A percentile compares a stretch with the other conserved stretches of the same genome.
Conservation (phyloP, 2,888 invertebrate species). For the Xestia sexstrigata region DNA sequence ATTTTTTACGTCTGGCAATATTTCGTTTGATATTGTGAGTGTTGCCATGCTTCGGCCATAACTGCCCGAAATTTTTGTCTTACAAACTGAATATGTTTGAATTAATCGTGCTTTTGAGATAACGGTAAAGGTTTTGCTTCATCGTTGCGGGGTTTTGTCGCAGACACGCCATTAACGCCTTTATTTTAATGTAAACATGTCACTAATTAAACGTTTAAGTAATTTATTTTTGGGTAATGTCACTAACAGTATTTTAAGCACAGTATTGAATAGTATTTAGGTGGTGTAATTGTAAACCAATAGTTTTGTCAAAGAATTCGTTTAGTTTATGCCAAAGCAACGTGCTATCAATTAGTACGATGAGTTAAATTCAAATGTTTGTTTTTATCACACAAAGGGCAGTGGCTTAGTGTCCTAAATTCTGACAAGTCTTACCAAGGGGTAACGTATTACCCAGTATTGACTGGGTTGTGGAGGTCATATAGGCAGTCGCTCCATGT, state of each 20-base stretch:
- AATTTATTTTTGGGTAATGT: constrained; percentile 19
- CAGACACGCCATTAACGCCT: constrained; percentile 46
- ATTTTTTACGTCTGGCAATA: constrained; percentile 30
- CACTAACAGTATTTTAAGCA: constrained; percentile 35
- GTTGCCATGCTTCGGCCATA: constrained; percentile 7
- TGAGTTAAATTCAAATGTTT: neutral
- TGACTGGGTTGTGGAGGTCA: no score
- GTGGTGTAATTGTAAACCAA: neutral
- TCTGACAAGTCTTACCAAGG: no score
- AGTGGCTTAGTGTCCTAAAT: neutral
- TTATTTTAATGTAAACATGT: constrained; percentile 12
- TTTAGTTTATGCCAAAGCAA: neutral
- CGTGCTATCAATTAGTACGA: neutral
- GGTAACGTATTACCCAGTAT: no score
- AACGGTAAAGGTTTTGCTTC: constrained; percentile 26
- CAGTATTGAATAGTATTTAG: neutral
- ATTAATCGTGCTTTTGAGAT: constrained; percentile 24
- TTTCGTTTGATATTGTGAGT: neutral
- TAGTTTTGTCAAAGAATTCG: neutral
- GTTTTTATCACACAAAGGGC: neutral
- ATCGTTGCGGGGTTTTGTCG: constrained; percentile 40
- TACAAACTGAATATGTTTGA: neutral
- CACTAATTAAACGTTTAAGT: constrained; percentile 34
- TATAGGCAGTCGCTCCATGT: no score
- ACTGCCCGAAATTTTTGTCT: constrained; percentile 1